Base-by-base conservation (phyloP, 2,113 vertebrate species). In the Sula dactylatra region DNA sequence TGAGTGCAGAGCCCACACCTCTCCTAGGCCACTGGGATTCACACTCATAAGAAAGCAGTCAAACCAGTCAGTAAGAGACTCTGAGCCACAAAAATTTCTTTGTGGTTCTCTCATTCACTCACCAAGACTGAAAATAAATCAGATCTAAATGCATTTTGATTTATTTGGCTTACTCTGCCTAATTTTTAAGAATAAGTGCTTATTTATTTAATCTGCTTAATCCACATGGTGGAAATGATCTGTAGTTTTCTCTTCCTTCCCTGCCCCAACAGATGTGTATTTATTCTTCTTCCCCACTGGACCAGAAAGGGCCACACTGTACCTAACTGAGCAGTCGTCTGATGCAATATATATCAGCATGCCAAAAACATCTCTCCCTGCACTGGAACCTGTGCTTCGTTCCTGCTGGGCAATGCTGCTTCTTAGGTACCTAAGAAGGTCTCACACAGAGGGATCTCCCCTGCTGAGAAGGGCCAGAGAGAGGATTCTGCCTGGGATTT, bases 271-370 rank as follows among this genome's bases (percentile, higher is more conserved):
- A 84, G 70, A 80, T 82, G 45, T 69, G 36, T 38, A 49, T 66
- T 76, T 73, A 93, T 70, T 85, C 50, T 91, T 86, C 65, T 86
- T 84, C 74, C 87, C 50, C 47, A 26, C 67, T 64, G 86, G 71
- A 95, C 62, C 95, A 96, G 94, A 96, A 95, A 95, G 78, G 74
- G 47, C 62, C 81, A 70, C 2, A 14, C 55, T 94, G 91, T 87
- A 93, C 94, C 73, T 45, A 27, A 59, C 31, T 73, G 84, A 71
- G 29, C 50, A 34, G 66, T 0, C 1, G 50, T 70, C 62, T 77
- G 74, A 87, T 88, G 66, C 54, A 87, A 87, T 19, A 31, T 4
- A 11, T 3, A 82, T 38, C 32, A 54, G 7, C 1, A 4, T 40
- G 82, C 71, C 91, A 87, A 80, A 93, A 59, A 1, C 66, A 61